Conservation (phyloP, 2,797 vertebrate genomes). For the Hemitrygon akajei region DNA sequence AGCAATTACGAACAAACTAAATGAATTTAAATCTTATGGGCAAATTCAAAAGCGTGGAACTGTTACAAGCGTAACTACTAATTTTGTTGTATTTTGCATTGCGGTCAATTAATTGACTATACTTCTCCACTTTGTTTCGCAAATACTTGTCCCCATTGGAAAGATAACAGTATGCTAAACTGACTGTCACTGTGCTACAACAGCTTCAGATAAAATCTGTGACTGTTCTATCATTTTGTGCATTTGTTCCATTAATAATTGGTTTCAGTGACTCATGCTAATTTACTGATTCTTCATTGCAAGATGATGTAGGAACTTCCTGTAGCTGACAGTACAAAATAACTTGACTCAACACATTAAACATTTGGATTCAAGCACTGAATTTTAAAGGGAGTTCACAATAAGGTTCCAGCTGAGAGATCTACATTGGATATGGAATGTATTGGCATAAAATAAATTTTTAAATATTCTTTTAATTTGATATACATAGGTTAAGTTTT, state of each 20-base stretch:
- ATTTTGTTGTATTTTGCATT: background rate
- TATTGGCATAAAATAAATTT: background rate
- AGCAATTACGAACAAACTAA: no score
- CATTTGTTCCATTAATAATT: background rate
- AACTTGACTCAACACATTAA: background rate
- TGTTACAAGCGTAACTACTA: background rate
- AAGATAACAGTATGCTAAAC: background rate
- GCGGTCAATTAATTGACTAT: background rate
- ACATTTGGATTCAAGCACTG: background rate
- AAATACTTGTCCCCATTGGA: background rate
- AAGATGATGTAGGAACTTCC: background rate
- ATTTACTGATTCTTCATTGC: conserved; percentile 16
- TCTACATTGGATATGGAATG: background rate
- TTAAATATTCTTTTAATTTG: background rate
- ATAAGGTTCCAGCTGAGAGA: background rate
- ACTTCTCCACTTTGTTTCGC: background rate
- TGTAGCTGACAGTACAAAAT: background rate
- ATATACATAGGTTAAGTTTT: background rate
- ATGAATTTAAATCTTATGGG: background rate
- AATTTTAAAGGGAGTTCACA: background rate
- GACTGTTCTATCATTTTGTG: background rate
- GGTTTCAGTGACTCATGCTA: background rate
- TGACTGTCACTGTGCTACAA: no score
- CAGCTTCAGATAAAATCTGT: background rate
- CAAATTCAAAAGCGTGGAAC: background rate